Percentiles rank a stretch among this genome's conserved stretches.
Evolutionary conservation across 2,888 invertebrate genomes (phyloP).

Genomic region (Adelognathus sp.): DNA sequence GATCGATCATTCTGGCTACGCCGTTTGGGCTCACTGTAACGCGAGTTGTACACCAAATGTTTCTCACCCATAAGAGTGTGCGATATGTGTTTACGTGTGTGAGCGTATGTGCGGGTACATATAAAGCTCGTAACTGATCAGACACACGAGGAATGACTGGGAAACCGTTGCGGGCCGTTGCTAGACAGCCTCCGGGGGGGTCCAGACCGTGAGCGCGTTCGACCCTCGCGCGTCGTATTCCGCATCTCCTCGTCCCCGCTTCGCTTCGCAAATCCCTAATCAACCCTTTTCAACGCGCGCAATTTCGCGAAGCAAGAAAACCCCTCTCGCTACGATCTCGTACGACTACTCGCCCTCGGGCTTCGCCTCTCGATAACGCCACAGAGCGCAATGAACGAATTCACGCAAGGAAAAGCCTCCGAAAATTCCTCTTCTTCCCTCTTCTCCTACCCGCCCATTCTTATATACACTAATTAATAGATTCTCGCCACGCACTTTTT

Average conservation of each 20-base stretch:
- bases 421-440: constrained; percentile 13
- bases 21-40: constrained; percentile 35
- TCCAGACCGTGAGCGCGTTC: constrained; percentile 71
- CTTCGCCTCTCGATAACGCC: constrained; percentile 31
- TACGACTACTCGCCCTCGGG: constrained; percentile 52
- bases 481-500: constrained; percentile 58
- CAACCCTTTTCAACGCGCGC: constrained; percentile 81
- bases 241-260: not conserved
- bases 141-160: constrained; percentile 25
- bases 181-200: constrained; percentile 44
- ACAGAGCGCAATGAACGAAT: not conserved
- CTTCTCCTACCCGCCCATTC: not conserved
- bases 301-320: constrained; percentile 68
- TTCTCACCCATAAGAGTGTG: not conserved
- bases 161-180: constrained; percentile 60
- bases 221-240: constrained; percentile 73
- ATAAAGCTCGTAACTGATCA: constrained; percentile 26
- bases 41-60: not conserved
- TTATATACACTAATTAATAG: constrained; percentile 52
- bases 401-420: constrained; percentile 6
- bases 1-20: constrained; percentile 86
- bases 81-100: no score
- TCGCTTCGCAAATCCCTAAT: constrained; percentile 75
- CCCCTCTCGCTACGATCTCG: constrained; percentile 32
- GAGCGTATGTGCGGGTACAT: not conserved